Conservation (phyloP, 2,888 invertebrate genomes). For the Adineta ricciae region DNA sequence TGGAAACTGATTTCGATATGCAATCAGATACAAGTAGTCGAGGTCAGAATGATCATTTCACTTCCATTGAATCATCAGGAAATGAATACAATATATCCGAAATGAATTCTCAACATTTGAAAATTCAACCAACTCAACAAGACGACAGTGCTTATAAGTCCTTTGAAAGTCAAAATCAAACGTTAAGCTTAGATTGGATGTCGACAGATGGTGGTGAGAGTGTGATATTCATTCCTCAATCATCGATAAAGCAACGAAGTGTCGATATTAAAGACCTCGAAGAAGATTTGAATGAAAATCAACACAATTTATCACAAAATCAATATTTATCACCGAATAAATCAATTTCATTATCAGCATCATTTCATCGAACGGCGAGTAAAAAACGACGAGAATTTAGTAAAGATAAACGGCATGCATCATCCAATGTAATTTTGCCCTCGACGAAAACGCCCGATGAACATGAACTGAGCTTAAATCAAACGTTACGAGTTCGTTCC, state of each 20-base stretch:
- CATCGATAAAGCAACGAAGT: conserved; percentile 26
- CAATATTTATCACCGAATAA: background rate
- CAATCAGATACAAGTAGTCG: conserved; percentile 22
- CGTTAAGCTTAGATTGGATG: background rate
- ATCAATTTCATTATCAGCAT: background rate
- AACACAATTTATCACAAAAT: background rate
- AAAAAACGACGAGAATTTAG: conserved; percentile 50
- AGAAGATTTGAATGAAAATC: background rate
- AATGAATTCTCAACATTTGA: conserved; percentile 37
- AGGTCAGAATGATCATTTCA: background rate
- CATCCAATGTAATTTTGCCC: conserved; percentile 30
- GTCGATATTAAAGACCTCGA: conserved; percentile 3
- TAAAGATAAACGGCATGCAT: conserved; percentile 42
- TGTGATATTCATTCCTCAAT: conserved; percentile 36
- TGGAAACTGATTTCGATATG: conserved; percentile 17
- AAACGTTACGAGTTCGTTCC: conserved; percentile 39
- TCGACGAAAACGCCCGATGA: background rate
- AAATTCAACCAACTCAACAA: conserved; percentile 47
- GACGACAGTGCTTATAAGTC: conserved; percentile 54
- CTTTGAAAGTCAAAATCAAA: conserved; percentile 43
- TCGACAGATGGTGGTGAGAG: conserved; percentile 36
- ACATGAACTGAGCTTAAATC: background rate
- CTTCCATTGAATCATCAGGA: background rate
- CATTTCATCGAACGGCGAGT: conserved; percentile 42
- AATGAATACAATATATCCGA: background rate